phyloP scores from a whole-genome alignment of 2,113 vertebrate species.

The Caretta caretta region DNA sequence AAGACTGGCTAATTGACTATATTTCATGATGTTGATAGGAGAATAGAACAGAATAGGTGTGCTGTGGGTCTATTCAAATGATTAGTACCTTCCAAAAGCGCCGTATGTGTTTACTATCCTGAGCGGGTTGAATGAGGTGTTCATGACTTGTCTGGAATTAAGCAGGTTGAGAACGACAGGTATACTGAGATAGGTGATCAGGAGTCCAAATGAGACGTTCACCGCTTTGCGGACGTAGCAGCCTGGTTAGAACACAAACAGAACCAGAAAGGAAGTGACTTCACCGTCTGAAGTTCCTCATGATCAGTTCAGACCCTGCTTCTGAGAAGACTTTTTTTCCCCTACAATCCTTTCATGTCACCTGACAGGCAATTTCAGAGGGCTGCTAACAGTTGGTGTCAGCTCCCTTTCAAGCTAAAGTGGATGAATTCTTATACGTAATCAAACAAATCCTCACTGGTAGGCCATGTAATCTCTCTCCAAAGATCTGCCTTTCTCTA shows the following conservation, averaged over 20 bases:
- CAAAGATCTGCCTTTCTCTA: conserved; percentile 47
- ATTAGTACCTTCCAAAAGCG: conserved; percentile 91
- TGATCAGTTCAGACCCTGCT: too few relatives aligned
- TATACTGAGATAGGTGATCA: conserved; percentile 90
- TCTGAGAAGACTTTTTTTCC: accelerated
- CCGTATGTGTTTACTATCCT: conserved; percentile 98
- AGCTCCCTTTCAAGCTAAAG: background rate
- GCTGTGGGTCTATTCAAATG: accelerated
- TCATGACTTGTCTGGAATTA: conserved; percentile 93
- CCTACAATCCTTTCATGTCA: background rate
- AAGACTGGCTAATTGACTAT: background rate
- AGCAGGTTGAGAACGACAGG: conserved; percentile 93
- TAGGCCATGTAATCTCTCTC: background rate
- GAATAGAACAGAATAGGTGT: background rate
- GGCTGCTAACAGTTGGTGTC: background rate
- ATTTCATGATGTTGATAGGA: background rate
- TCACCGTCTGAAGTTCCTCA: accelerated
- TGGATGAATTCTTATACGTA: accelerated
- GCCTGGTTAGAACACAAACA: conserved; percentile 51
- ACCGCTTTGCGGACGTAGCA: conserved; percentile 75
- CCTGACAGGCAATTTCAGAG: background rate
- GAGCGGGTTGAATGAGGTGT: conserved; percentile 92
- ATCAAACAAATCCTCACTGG: background rate
- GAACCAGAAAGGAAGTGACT: background rate
- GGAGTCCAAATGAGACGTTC: conserved; percentile 85